Evolutionary conservation across 2,113 vertebrate genomes (phyloP).

Genomic region (Porphyrio hochstetteri): DNA sequence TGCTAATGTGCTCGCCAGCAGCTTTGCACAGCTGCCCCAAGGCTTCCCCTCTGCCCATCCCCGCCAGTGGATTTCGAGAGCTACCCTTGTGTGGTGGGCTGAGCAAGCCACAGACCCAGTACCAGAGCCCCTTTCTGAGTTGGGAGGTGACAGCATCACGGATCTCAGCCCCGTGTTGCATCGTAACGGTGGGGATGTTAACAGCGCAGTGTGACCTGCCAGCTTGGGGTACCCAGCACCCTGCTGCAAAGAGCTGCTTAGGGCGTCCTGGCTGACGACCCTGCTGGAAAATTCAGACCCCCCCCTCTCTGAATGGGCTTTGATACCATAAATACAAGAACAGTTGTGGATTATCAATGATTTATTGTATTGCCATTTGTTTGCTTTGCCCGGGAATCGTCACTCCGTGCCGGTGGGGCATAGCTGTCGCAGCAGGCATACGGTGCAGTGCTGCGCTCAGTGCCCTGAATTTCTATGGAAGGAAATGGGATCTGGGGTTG

Average conservation of each 20-base stretch:
- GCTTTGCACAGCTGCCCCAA: neutral
- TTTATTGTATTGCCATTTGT: neutral
- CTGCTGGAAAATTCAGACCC: accelerated
- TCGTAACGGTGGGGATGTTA: neutral
- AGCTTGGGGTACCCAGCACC: neutral
- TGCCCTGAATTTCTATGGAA: neutral
- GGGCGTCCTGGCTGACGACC: neutral
- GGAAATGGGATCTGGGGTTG: neutral
- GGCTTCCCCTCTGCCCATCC: neutral
- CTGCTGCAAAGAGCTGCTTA: neutral
- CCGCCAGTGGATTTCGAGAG: neutral
- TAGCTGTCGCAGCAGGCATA: neutral
- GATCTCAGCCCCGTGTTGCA: accelerated
- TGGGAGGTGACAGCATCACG: neutral
- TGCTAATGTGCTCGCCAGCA: neutral
- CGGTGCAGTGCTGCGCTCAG: accelerated
- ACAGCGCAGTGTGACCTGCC: neutral
- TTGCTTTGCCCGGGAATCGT: neutral
- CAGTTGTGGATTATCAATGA: neutral
- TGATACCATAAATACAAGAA: neutral
- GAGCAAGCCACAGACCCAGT: accelerated
- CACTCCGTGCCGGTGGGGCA: accelerated
- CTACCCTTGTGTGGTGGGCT: neutral
- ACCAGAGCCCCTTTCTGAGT: accelerated
- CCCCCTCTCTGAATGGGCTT: neutral